Base-by-base conservation (phyloP, 2,797 vertebrate species). In the Naso thynnoides region DNA sequence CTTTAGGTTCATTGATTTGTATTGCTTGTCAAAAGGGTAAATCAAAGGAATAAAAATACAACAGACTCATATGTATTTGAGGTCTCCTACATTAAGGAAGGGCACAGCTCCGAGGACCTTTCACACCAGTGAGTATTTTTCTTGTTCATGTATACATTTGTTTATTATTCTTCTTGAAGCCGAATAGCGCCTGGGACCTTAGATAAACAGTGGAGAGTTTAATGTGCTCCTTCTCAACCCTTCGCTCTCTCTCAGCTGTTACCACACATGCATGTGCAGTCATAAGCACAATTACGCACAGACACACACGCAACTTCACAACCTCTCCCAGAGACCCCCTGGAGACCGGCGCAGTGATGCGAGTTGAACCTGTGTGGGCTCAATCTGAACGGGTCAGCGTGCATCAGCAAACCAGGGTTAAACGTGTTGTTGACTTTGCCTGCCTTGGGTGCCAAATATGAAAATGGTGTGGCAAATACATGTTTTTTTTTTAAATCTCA, bases 91-190 rank as follows among this genome's bases (percentile, higher is more conserved):
- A 47, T 68, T 67, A 24, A 27, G 14, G 36, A 42, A 27, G 23
- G 21, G 23, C 62, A 57, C 36, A 48, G 31, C 42, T 36, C 39
- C 27, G 53, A 84, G 65, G 62, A 71, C 50, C 70, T 81, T 61
- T 41, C 56, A 75, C 78, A 77, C 73, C 67, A 67, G 48, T 70
- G 61, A 79, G 63, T 85, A 73, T 82, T 88, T 81, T 74, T 81
- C 75, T 77, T 84, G 74, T 83, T 69, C 66, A 55, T 73, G 52
- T 82, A 79, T 76, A 69, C 78, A 79, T 87, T 84, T 86, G 67
- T 90, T 90, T 92, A 87, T 93, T 89, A 83, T 89, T 86, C 73
- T 89, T 87, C 73, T 77, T 76, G 70, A 70, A 76, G 77, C 86
- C 67, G 64, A 83, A 82, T 76, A 86, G 78, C 49, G 44, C 68